A percentile compares a stretch with the other conserved stretches of the same genome.
phyloP scores from a whole-genome alignment of 2,797 vertebrate genomes.

The Sternotherus odoratus region DNA sequence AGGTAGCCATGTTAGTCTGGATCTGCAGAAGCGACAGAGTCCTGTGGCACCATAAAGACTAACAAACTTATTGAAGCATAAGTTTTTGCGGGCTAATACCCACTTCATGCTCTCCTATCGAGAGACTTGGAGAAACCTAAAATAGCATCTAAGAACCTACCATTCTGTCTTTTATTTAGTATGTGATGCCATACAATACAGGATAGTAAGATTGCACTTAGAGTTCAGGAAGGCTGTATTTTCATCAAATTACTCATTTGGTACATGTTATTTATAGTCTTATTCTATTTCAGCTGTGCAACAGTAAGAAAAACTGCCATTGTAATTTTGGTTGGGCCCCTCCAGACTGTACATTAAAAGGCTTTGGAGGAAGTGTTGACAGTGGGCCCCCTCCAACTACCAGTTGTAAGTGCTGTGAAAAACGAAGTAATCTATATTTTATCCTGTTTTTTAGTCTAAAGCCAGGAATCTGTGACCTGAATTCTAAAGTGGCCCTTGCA shows the following conservation, averaged over 20 bases:
- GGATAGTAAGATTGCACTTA: background rate
- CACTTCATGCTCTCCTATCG: too few species aligned
- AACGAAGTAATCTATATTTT: background rate
- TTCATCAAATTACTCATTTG: background rate
- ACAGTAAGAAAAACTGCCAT: conserved; percentile 31
- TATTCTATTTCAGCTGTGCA: conserved; percentile 11
- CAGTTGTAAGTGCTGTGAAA: background rate
- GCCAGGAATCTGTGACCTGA: background rate
- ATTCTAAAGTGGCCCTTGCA: background rate
- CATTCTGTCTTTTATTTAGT: background rate
- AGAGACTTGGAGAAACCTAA: background rate
- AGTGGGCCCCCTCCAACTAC: background rate
- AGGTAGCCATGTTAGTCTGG: too few species aligned
- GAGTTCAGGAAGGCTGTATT: background rate
- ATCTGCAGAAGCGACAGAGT: too few species aligned
- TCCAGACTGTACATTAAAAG: background rate
- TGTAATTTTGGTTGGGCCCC: conserved; percentile 30
- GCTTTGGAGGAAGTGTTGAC: conserved; percentile 33
- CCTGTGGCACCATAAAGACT: too few species aligned
- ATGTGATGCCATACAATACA: background rate
- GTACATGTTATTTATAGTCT: background rate
- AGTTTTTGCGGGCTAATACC: too few species aligned
- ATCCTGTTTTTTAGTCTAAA: background rate
- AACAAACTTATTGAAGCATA: too few species aligned
- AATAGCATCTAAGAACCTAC: background rate